These are phyloP conservation scores for Lophotis ruficrista DNA, from an alignment of 2,113 vertebrate species.

Conservation along the genomic window DNA sequence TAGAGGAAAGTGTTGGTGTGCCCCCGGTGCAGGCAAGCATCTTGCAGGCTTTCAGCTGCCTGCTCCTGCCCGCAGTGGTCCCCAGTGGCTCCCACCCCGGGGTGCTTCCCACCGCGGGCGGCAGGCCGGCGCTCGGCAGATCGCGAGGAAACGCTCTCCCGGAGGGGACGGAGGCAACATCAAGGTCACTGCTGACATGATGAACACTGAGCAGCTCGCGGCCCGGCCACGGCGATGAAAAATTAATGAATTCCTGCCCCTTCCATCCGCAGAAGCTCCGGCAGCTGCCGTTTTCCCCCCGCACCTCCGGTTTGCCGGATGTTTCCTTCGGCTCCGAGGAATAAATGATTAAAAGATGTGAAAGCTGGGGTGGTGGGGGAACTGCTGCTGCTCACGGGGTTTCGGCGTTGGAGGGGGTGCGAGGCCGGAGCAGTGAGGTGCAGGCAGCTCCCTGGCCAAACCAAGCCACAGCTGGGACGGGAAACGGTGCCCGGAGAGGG, in stretches of 20 bases:
- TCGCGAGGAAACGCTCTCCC: background rate
- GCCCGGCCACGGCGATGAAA: background rate
- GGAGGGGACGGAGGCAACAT: background rate
- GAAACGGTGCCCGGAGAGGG: rapidly evolving
- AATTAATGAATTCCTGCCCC: background rate
- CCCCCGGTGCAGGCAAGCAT: too few relatives aligned
- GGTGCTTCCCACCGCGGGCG: background rate
- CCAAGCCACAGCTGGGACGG: background rate
- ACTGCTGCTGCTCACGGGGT: background rate
- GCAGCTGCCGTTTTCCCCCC: background rate
- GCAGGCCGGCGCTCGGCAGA: background rate
- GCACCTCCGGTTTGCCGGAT: background rate
- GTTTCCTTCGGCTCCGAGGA: background rate
- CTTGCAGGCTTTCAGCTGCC: background rate
- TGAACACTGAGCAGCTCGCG: background rate
- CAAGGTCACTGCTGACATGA: slow-evolving; percentile 30
- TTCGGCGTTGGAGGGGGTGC: background rate
- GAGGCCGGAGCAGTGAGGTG: background rate
- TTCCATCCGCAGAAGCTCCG: background rate
- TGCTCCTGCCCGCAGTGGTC: background rate
- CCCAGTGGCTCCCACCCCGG: background rate
- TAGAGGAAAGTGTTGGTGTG: background rate
- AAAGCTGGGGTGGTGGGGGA: background rate
- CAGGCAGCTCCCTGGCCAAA: background rate
- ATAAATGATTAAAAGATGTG: background rate